phyloP scores from a whole-genome alignment of 1,140 invertebrate genomes.

The Agrypnia vestita region DNA sequence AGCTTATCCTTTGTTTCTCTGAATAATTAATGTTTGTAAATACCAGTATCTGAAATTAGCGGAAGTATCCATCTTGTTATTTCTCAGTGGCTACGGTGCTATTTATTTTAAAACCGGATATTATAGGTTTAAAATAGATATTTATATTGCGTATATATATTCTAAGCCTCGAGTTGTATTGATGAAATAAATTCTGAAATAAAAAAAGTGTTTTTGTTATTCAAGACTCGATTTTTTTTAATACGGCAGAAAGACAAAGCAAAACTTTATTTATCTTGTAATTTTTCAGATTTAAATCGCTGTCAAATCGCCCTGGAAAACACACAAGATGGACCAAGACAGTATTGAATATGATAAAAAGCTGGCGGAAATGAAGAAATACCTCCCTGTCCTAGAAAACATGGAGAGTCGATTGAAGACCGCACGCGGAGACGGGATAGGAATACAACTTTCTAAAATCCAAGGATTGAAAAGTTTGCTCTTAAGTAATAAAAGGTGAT shows the following conservation, averaged over 20 bases:
- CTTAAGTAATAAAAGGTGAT: conserved; percentile 76
- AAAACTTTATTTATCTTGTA: background rate
- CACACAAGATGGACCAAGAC: conserved; percentile 64
- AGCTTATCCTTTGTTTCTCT: too few species aligned
- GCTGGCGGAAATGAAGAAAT: conserved; percentile 78
- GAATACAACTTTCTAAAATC: conserved; percentile 37
- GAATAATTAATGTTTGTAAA: too few species aligned
- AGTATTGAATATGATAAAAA: conserved; percentile 74
- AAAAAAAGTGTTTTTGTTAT: too few species aligned
- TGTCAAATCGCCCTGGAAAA: background rate
- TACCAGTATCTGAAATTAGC: too few species aligned
- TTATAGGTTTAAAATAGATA: too few species aligned
- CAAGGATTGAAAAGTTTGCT: conserved; percentile 74
- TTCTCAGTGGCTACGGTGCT: too few species aligned
- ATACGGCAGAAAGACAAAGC: background rate
- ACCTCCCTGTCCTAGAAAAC: conserved; percentile 78
- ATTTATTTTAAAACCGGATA: too few species aligned
- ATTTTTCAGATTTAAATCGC: conserved; percentile 23
- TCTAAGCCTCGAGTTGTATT: too few species aligned
- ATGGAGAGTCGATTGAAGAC: conserved; percentile 33
- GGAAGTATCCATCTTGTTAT: too few species aligned
- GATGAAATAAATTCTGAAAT: too few species aligned
- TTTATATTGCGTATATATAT: too few species aligned
- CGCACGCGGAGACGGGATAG: conserved; percentile 28
- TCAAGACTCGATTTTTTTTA: too few species aligned